Evolutionary conservation across 2,888 invertebrate species (phyloP), one percentile per base, ranked within the genome.

Genomic region (Apoderus coryli): DNA sequence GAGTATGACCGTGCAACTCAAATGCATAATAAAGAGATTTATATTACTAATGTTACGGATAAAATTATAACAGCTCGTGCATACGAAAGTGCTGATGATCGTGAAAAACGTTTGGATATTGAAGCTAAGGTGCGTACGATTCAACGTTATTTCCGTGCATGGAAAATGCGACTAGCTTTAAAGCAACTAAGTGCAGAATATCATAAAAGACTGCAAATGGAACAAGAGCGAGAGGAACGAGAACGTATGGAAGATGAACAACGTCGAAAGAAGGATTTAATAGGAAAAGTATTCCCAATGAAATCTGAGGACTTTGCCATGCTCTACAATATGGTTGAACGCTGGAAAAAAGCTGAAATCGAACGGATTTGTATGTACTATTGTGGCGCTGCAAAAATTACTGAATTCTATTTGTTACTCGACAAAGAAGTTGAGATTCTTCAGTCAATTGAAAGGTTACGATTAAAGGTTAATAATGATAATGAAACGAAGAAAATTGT

Each of bases 401-500:
- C 78, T 0, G 76, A 76, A 52, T 71, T 78, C 41, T 68, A 70
- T 41, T 58, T 73, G 29, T 58, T 81, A 31, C 60, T 82, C 4
- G 76, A 79, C 38, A 78, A 76, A 53, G 81, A 81, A 55, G 72
- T 81, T 9, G 67, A 72, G 46, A 60, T 77, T 44, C 55, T 79
- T 2, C 64, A 67, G 25, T 69, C 73, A 11, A 72, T 85, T 33
- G 80, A 81, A 49, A 64, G 63, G 24, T 74, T 78, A 38, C 62
- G 73, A 37, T 64, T 65, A 2, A 61, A 69, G 42, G 64, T 77
- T 2, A 67, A 58, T 45, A 63, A 69, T 42, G 71, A 73, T 33
- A 60, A 65, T 45, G 61, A 64, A 39, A 67, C 71, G 39, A 65
- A 66, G 32, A 69, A 65, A 40, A 65, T 72, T 29, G 61, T 69